phyloP scores from a whole-genome alignment of 2,113 vertebrate genomes.

The Odocoileus virginianus region DNA sequence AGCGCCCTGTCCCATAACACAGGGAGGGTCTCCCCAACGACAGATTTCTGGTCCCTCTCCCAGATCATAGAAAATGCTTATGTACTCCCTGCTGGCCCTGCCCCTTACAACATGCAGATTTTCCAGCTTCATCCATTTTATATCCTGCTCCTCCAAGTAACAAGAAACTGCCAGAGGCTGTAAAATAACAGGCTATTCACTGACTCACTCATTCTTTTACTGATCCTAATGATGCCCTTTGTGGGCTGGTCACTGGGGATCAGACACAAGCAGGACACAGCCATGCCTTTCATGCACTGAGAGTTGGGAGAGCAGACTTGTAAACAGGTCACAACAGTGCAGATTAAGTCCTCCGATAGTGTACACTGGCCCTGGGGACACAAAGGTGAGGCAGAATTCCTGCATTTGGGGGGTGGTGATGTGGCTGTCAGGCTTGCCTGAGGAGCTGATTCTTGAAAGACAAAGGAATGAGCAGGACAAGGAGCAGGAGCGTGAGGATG shows the following conservation, averaged over 20 bases:
- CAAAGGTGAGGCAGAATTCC: neutral
- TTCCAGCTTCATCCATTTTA: neutral
- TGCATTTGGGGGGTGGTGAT: neutral
- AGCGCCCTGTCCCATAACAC: neutral
- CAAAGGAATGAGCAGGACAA: neutral
- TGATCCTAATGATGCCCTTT: neutral
- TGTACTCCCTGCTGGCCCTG: neutral
- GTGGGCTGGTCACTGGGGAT: neutral
- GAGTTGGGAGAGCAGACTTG: neutral
- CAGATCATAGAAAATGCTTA: neutral
- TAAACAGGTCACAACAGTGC: neutral
- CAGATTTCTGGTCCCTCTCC: neutral
- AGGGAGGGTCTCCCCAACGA: neutral
- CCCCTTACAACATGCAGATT: neutral
- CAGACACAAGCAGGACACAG: neutral
- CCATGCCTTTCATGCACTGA: neutral
- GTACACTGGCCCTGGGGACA: neutral
- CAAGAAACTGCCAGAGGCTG: neutral
- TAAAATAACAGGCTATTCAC: neutral
- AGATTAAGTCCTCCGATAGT: neutral
- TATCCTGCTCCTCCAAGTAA: neutral
- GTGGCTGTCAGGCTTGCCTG: neutral
- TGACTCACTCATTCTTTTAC: neutral
- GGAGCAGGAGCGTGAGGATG: neutral
- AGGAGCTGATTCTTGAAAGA: neutral